Percentiles rank a stretch among this genome's conserved stretches.
Evolutionary conservation across 2,113 vertebrate species (phyloP).

Genomic region (Oryzias woworae): DNA sequence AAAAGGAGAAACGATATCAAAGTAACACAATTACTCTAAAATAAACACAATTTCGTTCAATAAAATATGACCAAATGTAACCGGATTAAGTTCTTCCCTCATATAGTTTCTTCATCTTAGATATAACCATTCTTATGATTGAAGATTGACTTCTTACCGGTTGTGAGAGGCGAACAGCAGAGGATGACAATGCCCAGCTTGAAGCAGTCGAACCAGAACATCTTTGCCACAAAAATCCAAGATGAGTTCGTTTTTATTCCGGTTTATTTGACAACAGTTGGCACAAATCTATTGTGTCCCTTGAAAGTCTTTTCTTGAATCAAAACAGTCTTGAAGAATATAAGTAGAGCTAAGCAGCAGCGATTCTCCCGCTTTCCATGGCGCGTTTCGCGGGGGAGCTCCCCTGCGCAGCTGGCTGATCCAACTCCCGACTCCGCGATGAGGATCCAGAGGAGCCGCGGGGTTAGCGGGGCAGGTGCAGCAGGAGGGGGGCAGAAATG

Average conservation of each 20-base stretch:
- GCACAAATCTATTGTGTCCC: not conserved
- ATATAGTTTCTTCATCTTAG: not conserved
- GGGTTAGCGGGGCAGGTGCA: slow-evolving; percentile 70
- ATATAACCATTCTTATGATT: not conserved
- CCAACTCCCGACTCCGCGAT: slow-evolving; percentile 26
- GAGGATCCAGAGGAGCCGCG: slow-evolving; percentile 40
- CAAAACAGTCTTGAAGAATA: slow-evolving; percentile 39
- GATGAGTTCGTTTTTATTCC: slow-evolving; percentile 9
- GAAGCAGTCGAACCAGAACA: slow-evolving; percentile 52
- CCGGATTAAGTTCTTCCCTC: not conserved
- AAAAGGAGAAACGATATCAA: too few relatives aligned
- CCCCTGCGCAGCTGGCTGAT: slow-evolving; percentile 38
- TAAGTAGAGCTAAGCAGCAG: slow-evolving; percentile 1
- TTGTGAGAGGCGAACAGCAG: slow-evolving; percentile 37
- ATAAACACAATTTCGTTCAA: too few relatives aligned
- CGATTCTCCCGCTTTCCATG: slow-evolving; percentile 45
- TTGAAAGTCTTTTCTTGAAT: slow-evolving; percentile 14
- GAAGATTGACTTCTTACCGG: slow-evolving; percentile 64
- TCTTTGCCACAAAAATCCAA: slow-evolving; percentile 48
- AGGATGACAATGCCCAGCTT: slow-evolving; percentile 49
- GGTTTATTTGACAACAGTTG: slow-evolving; percentile 2
- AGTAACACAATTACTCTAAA: too few relatives aligned
- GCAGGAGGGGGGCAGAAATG: not conserved
- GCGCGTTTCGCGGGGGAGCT: slow-evolving; percentile 43
- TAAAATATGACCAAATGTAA: not conserved